Conservation (phyloP, 2,888 invertebrate genomes). For the Therioaphis trifolii region DNA sequence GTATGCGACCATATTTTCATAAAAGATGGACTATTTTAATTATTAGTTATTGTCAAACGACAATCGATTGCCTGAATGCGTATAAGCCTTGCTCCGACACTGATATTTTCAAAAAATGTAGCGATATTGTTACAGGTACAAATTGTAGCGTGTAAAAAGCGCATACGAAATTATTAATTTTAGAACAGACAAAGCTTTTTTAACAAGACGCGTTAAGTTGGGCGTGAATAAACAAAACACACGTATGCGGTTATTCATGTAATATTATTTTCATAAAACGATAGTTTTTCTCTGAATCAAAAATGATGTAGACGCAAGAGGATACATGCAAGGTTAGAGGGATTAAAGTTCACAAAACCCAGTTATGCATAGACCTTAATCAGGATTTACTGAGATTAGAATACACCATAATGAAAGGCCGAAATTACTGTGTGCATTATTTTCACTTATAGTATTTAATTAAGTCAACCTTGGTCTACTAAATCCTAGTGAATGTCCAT, state of each 20-base stretch:
- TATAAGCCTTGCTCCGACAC: too few species aligned
- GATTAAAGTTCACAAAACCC: slow-evolving; percentile 3
- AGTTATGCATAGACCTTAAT: slow-evolving; percentile 41
- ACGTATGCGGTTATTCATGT: background rate
- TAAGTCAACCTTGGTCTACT: background rate
- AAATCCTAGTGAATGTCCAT: background rate
- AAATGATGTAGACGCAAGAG: background rate
- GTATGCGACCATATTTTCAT: too few species aligned
- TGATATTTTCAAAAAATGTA: too few species aligned
- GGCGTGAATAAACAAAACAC: background rate
- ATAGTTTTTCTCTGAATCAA: background rate
- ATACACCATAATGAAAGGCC: slow-evolving; percentile 21
- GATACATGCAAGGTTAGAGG: background rate
- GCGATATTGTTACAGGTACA: too few species aligned
- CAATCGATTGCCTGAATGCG: too few species aligned
- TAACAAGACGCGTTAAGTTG: background rate
- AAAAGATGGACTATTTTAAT: too few species aligned
- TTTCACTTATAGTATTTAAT: slow-evolving; percentile 39
- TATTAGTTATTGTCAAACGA: too few species aligned
- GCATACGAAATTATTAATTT: too few species aligned
- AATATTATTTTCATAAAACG: background rate
- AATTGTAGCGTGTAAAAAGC: too few species aligned
- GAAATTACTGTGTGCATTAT: slow-evolving; percentile 28
- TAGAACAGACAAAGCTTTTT: too few species aligned
- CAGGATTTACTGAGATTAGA: slow-evolving; percentile 15